phyloP scores from a whole-genome alignment of 2,113 vertebrate genomes.

The Ivindomyrus marchei region DNA sequence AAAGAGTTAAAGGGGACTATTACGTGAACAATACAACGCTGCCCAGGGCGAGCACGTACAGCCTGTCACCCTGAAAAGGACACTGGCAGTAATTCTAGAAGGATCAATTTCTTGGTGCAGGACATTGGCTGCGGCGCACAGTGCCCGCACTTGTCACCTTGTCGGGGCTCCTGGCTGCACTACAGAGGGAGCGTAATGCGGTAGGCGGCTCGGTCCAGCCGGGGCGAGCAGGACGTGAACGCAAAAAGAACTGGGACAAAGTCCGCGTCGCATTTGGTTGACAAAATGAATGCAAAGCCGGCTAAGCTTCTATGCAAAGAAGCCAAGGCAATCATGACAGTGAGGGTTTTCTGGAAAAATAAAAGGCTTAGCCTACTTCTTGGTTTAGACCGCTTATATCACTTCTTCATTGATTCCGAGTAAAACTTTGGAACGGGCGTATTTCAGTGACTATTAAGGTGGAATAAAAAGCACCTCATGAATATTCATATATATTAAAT shows the following conservation, averaged over 20 bases:
- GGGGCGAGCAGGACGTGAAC: background rate
- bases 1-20: background rate
- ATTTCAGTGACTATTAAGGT: background rate
- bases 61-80: background rate
- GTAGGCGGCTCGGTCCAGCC: background rate
- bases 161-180: background rate
- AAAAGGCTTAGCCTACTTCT: background rate
- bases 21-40: background rate
- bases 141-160: conserved; percentile 12
- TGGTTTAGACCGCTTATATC: background rate
- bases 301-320: conserved; percentile 2
- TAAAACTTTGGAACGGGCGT: background rate
- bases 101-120: conserved; percentile 9
- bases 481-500: background rate
- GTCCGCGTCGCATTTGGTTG: background rate
- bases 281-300: conserved; percentile 1
- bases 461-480: background rate
- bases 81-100: conserved; percentile 18
- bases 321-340: background rate
- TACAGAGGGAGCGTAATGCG: background rate
- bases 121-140: background rate
- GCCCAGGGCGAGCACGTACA: background rate
- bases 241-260: background rate
- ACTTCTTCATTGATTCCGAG: background rate
- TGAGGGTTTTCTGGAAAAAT: background rate